phyloP scores from a whole-genome alignment of 1,140 invertebrate species.

The Eumeta japonica region DNA sequence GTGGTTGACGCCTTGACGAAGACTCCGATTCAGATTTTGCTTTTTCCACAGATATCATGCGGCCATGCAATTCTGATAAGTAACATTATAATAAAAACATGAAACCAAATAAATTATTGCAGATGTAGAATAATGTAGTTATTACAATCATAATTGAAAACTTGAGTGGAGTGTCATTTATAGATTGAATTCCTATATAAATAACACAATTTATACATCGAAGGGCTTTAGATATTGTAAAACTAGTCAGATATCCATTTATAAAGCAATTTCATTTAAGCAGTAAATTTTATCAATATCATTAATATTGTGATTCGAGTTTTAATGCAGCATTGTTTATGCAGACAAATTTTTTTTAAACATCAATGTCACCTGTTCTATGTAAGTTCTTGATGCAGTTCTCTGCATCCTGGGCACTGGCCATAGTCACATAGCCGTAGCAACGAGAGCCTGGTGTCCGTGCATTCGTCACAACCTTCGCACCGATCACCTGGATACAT shows the following conservation, averaged over 20 bases:
- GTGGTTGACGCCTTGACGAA: conserved; percentile 29
- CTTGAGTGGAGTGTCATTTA: too few species aligned
- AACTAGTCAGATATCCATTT: too few species aligned
- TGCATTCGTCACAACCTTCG: conserved; percentile 95
- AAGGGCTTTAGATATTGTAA: too few species aligned
- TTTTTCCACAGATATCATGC: conserved; percentile 91
- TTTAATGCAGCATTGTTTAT: too few species aligned
- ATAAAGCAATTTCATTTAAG: too few species aligned
- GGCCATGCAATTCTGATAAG: conserved; percentile 75
- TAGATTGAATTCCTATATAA: too few species aligned
- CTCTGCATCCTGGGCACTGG: conserved; percentile 80
- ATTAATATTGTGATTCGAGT: too few species aligned
- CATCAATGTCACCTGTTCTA: conserved; percentile 62
- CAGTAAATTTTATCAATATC: too few species aligned
- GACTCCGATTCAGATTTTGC: conserved; percentile 62
- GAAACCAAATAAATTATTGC: conserved; percentile 1
- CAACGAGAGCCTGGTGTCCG: conserved; percentile 85
- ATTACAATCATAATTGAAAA: not conserved
- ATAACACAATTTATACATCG: too few species aligned
- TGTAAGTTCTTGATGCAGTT: conserved; percentile 88
- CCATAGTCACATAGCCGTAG: conserved; percentile 95
- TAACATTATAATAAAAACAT: conserved; percentile 2
- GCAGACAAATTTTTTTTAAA: too few species aligned
- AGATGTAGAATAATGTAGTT: not conserved
- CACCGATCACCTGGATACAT: conserved; percentile 76